phyloP scores from a whole-genome alignment of 1,140 invertebrate genomes.

The Neocloeon triangulifer region DNA sequence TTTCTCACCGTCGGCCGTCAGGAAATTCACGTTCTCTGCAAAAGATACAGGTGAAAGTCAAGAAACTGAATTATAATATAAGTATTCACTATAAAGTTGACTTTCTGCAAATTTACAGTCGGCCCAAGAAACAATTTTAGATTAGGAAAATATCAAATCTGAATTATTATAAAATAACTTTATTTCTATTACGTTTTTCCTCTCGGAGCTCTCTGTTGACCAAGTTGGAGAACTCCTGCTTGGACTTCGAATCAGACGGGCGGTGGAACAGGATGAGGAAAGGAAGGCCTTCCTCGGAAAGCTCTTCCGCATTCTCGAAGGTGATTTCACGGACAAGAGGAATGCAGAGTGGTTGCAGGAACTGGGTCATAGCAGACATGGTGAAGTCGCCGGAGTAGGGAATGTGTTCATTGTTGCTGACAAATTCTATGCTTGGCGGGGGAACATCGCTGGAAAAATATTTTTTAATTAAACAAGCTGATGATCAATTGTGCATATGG shows the following conservation, averaged over 20 bases:
- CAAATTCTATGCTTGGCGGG: too few relatives aligned
- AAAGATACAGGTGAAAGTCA: constrained; percentile 12
- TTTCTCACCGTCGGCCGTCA: constrained; percentile 87
- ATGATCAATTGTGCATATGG: too few relatives aligned
- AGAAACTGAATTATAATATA: background rate
- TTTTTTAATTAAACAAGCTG: background rate
- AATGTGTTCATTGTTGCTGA: too few relatives aligned
- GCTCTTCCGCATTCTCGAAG: constrained; percentile 97
- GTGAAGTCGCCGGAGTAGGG: too few relatives aligned
- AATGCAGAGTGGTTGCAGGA: constrained; percentile 43
- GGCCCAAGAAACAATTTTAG: background rate
- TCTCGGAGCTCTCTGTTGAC: constrained; percentile 52
- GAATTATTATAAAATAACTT: too few relatives aligned
- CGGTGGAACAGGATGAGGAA: constrained; percentile 93
- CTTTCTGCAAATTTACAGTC: too few relatives aligned
- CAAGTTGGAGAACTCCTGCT: constrained; percentile 69
- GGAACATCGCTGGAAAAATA: constrained; percentile 53
- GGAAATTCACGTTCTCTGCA: constrained; percentile 80
- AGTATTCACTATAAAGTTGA: too few relatives aligned
- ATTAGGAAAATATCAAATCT: background rate
- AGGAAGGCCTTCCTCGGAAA: constrained; percentile 97
- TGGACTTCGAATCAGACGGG: constrained; percentile 62
- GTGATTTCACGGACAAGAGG: constrained; percentile 82
- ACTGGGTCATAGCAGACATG: too few relatives aligned
- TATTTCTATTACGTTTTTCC: constrained; percentile 88